A percentile compares a stretch with the other conserved stretches of the same genome.
These are phyloP conservation scores for Platerodrilus igneus DNA, from an alignment of 2,888 invertebrate genomes.

Conservation along the genomic window DNA sequence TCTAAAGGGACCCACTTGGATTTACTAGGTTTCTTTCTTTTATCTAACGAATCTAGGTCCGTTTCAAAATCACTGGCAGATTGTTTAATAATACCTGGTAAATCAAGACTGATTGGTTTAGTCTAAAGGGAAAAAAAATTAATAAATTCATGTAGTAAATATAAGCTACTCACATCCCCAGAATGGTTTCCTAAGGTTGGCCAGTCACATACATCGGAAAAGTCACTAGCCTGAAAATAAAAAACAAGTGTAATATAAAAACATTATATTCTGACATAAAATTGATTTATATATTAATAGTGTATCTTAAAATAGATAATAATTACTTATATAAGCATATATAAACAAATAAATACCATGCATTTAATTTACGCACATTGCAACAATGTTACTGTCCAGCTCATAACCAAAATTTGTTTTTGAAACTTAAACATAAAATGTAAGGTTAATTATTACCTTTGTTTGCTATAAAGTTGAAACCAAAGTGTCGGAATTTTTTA, in stretches of 20 bases:
- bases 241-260: not conserved
- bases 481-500: too few species aligned
- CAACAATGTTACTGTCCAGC: too few species aligned
- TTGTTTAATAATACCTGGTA: constrained; percentile 35
- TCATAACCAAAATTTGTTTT: too few species aligned
- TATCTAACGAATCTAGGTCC: constrained; percentile 47
- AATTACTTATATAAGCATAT: too few species aligned
- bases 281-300: too few species aligned
- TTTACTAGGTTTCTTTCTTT: constrained; percentile 51
- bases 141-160: not conserved
- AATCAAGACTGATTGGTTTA: constrained; percentile 48
- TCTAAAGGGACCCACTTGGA: constrained; percentile 92
- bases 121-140: constrained; percentile 17
- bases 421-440: too few species aligned
- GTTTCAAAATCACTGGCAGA: constrained; percentile 45
- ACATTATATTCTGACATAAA: too few species aligned
- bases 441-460: too few species aligned
- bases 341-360: too few species aligned
- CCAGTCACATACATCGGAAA: constrained; percentile 88
- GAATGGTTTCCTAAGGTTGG: constrained; percentile 75
- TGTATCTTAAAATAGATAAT: too few species aligned
- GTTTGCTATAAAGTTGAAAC: too few species aligned
- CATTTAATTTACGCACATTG: too few species aligned
- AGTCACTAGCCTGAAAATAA: constrained; percentile 71
- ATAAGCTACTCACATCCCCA: constrained; percentile 46